phyloP scores from a whole-genome alignment of 2,113 vertebrate species.

The Cyanoderma ruficeps region DNA sequence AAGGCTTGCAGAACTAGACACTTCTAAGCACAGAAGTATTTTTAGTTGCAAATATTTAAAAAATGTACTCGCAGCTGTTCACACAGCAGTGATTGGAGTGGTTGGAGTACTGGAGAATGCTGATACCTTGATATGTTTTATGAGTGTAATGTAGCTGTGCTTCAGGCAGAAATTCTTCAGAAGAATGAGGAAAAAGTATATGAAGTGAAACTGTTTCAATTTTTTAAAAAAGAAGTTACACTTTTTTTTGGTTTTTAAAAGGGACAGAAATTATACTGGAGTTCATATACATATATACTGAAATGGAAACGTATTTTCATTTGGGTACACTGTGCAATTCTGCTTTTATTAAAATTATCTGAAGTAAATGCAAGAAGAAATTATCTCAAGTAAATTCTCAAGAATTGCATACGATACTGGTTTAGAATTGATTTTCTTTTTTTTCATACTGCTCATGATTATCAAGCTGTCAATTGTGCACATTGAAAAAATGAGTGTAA shows the following conservation, averaged over 20 bases:
- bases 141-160: conserved; percentile 22
- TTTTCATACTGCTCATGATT: neutral
- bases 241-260: neutral
- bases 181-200: conserved; percentile 24
- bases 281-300: neutral
- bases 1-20: neutral
- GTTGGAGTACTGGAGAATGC: conserved; percentile 19
- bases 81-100: conserved; percentile 3
- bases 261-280: neutral
- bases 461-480: neutral
- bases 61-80: conserved; percentile 54
- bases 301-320: neutral
- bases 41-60: conserved; percentile 36
- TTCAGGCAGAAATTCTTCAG: conserved; percentile 61
- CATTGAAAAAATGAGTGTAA: neutral
- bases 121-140: conserved; percentile 50
- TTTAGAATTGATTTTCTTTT: neutral
- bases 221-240: neutral
- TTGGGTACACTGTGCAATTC: neutral
- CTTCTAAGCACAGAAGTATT: neutral
- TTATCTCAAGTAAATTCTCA: neutral
- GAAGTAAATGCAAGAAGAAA: neutral
- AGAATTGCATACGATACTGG: neutral
- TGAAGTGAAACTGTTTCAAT: neutral
- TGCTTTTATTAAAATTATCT: neutral